These are phyloP conservation scores for Asteroscopus sphinx DNA, from an alignment of 2,888 invertebrate genomes.

Conservation along the genomic window DNA sequence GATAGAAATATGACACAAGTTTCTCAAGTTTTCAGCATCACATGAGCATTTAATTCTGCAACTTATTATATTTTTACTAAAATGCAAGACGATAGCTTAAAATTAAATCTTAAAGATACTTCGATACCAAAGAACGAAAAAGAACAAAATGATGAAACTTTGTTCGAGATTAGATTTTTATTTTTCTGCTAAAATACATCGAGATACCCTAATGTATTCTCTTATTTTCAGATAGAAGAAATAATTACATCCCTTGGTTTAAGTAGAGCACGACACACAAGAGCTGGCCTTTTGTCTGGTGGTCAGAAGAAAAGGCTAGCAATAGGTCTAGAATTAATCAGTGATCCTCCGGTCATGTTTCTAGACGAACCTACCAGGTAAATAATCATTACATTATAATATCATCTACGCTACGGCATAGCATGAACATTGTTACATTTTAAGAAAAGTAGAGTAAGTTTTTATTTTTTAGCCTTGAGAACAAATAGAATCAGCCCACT, in stretches of 20 bases:
- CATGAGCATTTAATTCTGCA: no score
- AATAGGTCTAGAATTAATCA: conserved; percentile 96
- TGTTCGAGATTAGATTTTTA: no score
- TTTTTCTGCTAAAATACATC: no score
- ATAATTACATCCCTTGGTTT: conserved; percentile 94
- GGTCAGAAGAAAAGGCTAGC: conserved; percentile 97
- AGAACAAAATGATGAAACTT: no score
- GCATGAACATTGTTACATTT: no score
- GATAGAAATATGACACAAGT: no score
- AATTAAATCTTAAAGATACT: no score
- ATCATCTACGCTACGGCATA: neutral
- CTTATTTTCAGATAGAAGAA: conserved; percentile 92
- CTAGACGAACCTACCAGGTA: conserved; percentile 98
- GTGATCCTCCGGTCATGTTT: conserved; percentile 97
- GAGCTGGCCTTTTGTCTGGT: conserved; percentile 94
- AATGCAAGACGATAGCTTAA: no score
- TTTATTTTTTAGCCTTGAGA: conserved; percentile 28
- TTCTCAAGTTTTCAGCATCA: no score
- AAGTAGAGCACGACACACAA: conserved; percentile 91
- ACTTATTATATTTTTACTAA: no score
- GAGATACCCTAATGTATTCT: conserved; percentile 11
- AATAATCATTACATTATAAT: conserved; percentile 20
- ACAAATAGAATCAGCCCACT: conserved; percentile 35
- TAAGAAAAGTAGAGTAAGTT: conserved; percentile 6
- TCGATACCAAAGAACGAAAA: no score